Conservation (phyloP, 2,797 vertebrate species). For the Sternotherus odoratus region DNA sequence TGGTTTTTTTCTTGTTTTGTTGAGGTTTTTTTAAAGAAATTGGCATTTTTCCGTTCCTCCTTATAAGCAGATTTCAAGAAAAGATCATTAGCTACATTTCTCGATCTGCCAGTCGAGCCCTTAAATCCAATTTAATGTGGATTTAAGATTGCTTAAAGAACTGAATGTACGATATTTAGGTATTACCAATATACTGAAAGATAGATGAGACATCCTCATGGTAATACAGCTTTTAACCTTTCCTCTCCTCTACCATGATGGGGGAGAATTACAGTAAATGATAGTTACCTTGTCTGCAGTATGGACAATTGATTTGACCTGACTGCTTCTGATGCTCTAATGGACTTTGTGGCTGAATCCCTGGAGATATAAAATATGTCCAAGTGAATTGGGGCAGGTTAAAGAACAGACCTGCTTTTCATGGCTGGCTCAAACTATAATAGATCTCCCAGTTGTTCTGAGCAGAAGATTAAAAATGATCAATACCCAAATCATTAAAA, state of each 20-base stretch:
- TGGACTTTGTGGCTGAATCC: slow-evolving; percentile 87
- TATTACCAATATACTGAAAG: slow-evolving; percentile 76
- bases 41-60: neutral
- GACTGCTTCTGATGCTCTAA: slow-evolving; percentile 84
- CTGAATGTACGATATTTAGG: slow-evolving; percentile 76
- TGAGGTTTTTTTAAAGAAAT: neutral
- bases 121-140: slow-evolving; percentile 32
- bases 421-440: slow-evolving; percentile 67
- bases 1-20: too few relatives aligned
- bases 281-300: slow-evolving; percentile 87
- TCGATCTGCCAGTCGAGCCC: neutral
- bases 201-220: slow-evolving; percentile 81
- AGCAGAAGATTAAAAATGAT: slow-evolving; percentile 81
- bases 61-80: neutral
- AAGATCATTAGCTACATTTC: slow-evolving; percentile 19
- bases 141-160: slow-evolving; percentile 41
- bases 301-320: slow-evolving; percentile 90
- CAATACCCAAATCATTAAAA: slow-evolving; percentile 79
- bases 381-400: slow-evolving; percentile 79
- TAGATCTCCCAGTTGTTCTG: slow-evolving; percentile 73
- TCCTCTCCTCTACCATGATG: slow-evolving; percentile 90
- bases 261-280: slow-evolving; percentile 91
- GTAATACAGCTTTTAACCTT: slow-evolving; percentile 87
- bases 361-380: slow-evolving; percentile 82
- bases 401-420: slow-evolving; percentile 77